phyloP scores from a whole-genome alignment of 2,113 vertebrate species.

The Excalfactoria chinensis region DNA sequence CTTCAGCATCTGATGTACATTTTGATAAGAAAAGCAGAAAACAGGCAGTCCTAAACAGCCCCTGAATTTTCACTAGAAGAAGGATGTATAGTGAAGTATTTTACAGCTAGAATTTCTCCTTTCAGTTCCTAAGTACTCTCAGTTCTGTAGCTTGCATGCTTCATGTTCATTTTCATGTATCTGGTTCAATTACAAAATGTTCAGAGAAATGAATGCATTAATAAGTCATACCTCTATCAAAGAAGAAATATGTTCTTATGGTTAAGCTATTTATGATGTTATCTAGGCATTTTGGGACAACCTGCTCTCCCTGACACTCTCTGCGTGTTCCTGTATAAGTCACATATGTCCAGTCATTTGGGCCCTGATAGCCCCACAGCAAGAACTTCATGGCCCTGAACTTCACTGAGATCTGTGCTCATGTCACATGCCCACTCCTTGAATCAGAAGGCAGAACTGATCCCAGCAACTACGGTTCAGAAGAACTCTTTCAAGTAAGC shows the following conservation, averaged over 20 bases:
- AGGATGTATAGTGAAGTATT: neutral
- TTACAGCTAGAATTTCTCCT: constrained; percentile 6
- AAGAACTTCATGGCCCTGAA: neutral
- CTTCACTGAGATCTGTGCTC: neutral
- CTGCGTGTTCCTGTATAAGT: neutral
- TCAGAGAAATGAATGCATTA: neutral
- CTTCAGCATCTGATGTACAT: constrained; percentile 4
- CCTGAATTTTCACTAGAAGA: constrained; percentile 21
- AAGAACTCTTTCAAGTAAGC: neutral
- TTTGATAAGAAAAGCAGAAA: constrained; percentile 18
- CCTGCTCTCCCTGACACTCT: neutral
- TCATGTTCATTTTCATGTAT: constrained; percentile 24
- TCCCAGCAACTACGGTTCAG: neutral
- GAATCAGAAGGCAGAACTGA: neutral
- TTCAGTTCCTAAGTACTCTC: neutral
- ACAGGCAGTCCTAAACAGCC: neutral
- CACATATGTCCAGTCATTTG: rapidly evolving
- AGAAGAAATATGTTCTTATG: neutral
- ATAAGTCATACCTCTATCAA: neutral
- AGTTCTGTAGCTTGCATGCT: neutral
- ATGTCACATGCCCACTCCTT: rapidly evolving
- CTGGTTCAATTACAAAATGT: neutral
- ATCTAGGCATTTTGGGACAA: neutral
- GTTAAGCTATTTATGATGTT: neutral
- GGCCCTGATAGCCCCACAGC: rapidly evolving